phyloP scores from a whole-genome alignment of 2,113 vertebrate genomes.

The Brachyhypopomus gauderio region DNA sequence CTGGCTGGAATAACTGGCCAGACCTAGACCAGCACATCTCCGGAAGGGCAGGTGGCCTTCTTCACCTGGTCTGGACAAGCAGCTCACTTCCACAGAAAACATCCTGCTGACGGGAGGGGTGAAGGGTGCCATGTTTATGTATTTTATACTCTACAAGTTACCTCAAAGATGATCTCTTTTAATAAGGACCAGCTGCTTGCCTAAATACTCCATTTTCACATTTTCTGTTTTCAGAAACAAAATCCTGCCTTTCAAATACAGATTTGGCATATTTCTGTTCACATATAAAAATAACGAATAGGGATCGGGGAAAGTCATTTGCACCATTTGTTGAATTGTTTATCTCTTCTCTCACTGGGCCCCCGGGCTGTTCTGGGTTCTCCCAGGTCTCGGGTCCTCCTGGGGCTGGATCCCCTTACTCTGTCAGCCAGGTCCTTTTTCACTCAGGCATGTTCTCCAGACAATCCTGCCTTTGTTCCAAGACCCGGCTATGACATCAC shows the following conservation, averaged over 20 bases:
- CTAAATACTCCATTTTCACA: neutral
- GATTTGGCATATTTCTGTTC: neutral
- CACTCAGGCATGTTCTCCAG: conserved; percentile 41
- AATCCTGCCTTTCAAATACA: neutral
- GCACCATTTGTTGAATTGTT: conserved; percentile 42
- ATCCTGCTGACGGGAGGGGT: neutral
- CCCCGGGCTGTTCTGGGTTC: neutral
- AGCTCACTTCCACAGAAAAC: neutral
- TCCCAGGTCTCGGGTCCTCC: conserved; percentile 36
- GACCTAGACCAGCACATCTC: too few relatives aligned
- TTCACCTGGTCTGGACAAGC: neutral
- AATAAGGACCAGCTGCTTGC: conserved; percentile 22
- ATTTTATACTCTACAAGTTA: conserved; percentile 6
- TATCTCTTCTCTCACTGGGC: conserved; percentile 6
- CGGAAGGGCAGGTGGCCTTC: too few relatives aligned
- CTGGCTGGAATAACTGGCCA: too few relatives aligned
- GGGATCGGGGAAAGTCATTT: conserved; percentile 27
- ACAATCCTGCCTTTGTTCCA: conserved; percentile 54
- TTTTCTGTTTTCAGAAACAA: neutral
- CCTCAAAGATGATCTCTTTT: neutral
- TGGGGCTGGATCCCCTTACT: conserved; percentile 42
- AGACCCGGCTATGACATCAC: conserved; percentile 57
- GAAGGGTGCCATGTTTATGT: neutral
- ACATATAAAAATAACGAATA: conserved; percentile 7
- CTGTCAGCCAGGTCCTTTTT: conserved; percentile 33